Evolutionary conservation across 92 coral and sea anemone species (phyloP).

Genomic region (Palythoa grandiflora): DNA sequence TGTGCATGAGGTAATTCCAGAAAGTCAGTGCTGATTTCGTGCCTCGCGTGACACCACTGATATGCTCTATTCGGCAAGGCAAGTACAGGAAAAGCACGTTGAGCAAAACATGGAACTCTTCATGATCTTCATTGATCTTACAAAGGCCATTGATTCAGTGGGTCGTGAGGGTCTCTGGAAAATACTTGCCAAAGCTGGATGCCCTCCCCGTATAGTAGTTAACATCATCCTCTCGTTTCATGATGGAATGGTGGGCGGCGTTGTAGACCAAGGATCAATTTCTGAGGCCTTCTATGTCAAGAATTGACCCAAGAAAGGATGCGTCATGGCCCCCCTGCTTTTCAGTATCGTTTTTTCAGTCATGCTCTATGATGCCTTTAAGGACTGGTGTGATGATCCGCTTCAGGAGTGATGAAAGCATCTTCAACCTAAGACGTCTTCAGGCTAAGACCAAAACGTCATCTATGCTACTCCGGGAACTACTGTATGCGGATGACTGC

Average conservation of each 20-base stretch:
- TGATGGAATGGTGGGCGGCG: too few relatives aligned
- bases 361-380: constrained; percentile 37
- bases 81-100: too few relatives aligned
- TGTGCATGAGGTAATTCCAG: too few relatives aligned
- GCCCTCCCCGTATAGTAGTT: not conserved
- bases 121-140: constrained; percentile 29
- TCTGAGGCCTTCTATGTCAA: constrained; percentile 30
- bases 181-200: not conserved
- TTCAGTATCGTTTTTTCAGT: constrained; percentile 44
- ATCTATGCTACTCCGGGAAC: too few relatives aligned
- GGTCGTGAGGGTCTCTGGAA: constrained; percentile 38
- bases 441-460: too few relatives aligned
- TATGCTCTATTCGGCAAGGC: too few relatives aligned
- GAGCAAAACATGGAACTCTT: too few relatives aligned
- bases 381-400: too few relatives aligned
- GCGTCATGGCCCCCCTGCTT: constrained; percentile 36
- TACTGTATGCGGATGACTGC: too few relatives aligned
- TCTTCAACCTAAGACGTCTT: constrained; percentile 13
- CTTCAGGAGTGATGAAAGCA: constrained; percentile 49
- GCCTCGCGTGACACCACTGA: too few relatives aligned
- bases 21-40: too few relatives aligned
- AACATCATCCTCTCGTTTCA: not conserved
- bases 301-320: not conserved
- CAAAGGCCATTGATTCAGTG: not conserved
- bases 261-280: too few relatives aligned